Evolutionary conservation across 2,888 invertebrate species (phyloP), one percentile per base, ranked within the genome.

Genomic region (Copidosoma aretas): DNA sequence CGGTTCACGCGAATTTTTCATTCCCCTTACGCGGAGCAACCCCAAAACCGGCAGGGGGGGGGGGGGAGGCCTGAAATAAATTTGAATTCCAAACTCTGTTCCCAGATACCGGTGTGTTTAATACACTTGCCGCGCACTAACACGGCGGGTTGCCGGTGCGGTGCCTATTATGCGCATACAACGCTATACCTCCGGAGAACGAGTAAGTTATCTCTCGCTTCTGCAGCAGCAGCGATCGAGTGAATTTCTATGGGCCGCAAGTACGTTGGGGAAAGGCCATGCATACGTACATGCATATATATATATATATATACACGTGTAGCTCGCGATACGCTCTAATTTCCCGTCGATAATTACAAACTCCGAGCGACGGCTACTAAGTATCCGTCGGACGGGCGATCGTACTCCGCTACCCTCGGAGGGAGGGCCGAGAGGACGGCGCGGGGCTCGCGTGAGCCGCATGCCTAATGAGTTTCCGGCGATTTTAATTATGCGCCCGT

Each of bases 341-440:
- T 76, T 76, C 75, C 74, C 75, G 72, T 71, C 74, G 71, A 76
- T 76, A 75, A 76, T 76, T 75, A 73, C 70, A 68, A 75, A 72
- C 54, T 54, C 60, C 25, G 32, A 32, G 2, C 54, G 54, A 10
- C 46, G 54, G 54, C 54, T 24, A 32, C 41, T 58, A 58, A 64
- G 51, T 64, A 41, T 64, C 64, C 24, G 51, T 49, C 63, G 46
- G 62, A 0, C n/a, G 21, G 8, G 25, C 12, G 43, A 46, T 46
- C 12, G 43, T 46, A 46, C 43, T 10, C 59, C 12, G 58, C 15
- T 57, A 14, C 39, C 41, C n/a, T 25, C 57, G 41, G 10, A 12
- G n/a, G n/a, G n/a, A n/a, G n/a, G n/a, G n/a, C n/a, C n/a, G n/a
- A n/a, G n/a, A 14, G 14, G 10, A 57, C 25, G 17, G 22, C 41